A percentile compares a stretch with the other conserved stretches of the same genome.
phyloP scores from a whole-genome alignment of 37 sponge, comb jelly and placozoan species.

The Mnemiopsis leidyi region DNA sequence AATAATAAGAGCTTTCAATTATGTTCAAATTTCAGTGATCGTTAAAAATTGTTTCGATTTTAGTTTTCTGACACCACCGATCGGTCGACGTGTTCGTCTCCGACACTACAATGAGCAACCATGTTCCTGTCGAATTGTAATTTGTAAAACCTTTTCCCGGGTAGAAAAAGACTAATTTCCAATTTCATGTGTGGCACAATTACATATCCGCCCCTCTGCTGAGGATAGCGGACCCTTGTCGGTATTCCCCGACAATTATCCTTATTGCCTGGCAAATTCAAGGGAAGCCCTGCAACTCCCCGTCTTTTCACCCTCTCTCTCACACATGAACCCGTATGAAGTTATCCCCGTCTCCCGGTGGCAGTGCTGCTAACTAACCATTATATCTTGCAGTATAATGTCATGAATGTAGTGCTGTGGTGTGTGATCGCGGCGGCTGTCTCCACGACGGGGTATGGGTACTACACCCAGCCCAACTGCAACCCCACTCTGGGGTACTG shows the following conservation, averaged over 20 bases:
- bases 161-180: not conserved
- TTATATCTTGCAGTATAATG: not conserved
- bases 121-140: too few species aligned
- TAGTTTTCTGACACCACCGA: not conserved
- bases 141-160: too few species aligned
- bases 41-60: not conserved
- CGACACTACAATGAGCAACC: too few species aligned
- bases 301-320: not conserved
- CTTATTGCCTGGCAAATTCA: not conserved
- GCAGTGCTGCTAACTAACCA: not conserved
- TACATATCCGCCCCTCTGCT: not conserved
- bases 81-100: not conserved
- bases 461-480: not conserved
- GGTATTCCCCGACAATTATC: not conserved
- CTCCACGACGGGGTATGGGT: not conserved
- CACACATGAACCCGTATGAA: not conserved
- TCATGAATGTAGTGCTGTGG: not conserved
- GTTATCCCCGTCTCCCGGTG: not conserved
- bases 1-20: not conserved
- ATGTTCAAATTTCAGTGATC: not conserved
- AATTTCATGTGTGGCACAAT: not conserved
- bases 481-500: conserved; percentile 42
- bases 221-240: not conserved
- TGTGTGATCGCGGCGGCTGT: not conserved
- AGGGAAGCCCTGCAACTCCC: not conserved